Percentiles rank a stretch among this genome's conserved stretches.
These are phyloP conservation scores for Apamea anceps DNA, from an alignment of 2,888 invertebrate species.

Conservation along the genomic window DNA sequence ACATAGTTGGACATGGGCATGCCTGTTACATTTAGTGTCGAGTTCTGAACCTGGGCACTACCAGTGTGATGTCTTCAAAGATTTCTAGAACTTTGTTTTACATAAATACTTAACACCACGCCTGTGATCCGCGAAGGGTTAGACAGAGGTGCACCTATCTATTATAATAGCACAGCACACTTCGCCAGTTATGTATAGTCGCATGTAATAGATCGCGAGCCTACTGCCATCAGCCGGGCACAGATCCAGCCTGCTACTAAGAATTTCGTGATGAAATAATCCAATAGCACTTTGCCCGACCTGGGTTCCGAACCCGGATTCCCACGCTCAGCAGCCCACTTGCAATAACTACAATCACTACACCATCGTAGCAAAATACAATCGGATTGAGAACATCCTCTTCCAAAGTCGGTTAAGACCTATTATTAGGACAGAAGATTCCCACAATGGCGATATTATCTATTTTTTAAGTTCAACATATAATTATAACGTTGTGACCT, in stretches of 20 bases:
- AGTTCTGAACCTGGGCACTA: not conserved
- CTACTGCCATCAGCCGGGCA: too few relatives aligned
- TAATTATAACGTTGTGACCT: slow-evolving; percentile 49
- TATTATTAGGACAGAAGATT: slow-evolving; percentile 37
- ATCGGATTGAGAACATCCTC: slow-evolving; percentile 19
- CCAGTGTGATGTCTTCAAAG: not conserved
- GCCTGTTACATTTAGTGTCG: not conserved
- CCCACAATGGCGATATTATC: slow-evolving; percentile 50
- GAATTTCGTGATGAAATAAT: not conserved
- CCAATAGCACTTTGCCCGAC: not conserved
- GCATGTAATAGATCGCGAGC: too few relatives aligned
- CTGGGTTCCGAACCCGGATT: not conserved
- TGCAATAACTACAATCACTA: not conserved
- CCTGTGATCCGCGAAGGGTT: not conserved
- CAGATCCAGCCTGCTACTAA: not conserved
- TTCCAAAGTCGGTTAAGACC: slow-evolving; percentile 8
- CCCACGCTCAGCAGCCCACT: not conserved
- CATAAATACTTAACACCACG: not conserved
- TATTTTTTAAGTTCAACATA: slow-evolving; percentile 36
- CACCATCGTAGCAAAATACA: not conserved
- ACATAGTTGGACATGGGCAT: not conserved
- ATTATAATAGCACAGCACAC: not conserved
- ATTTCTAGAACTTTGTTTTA: not conserved
- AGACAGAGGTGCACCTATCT: not conserved
- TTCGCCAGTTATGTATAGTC: too few relatives aligned